These are phyloP conservation scores for Leptinotarsa undecemlineata DNA, from an alignment of 1,140 invertebrate genomes.

Conservation along the genomic window DNA sequence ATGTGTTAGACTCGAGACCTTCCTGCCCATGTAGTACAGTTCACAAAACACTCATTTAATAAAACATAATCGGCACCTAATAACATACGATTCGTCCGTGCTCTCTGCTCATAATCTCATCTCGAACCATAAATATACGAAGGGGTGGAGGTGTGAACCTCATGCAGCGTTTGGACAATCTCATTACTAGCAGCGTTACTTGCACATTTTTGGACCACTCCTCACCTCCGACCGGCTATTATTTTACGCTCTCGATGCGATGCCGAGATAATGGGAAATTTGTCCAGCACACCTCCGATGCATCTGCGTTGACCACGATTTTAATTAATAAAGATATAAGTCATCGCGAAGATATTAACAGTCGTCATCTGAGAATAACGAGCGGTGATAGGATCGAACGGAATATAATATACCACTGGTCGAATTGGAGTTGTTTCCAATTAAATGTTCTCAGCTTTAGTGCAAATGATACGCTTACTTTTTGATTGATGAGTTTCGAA, in stretches of 20 bases:
- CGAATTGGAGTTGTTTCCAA: no score
- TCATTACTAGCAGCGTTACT: slow-evolving; percentile 48
- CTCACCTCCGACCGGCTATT: slow-evolving; percentile 31
- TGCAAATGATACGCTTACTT: no score
- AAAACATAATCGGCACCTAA: no score
- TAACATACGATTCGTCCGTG: not conserved
- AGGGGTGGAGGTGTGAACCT: slow-evolving; percentile 47
- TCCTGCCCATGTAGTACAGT: no score
- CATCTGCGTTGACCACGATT: slow-evolving; percentile 13
- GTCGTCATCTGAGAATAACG: not conserved
- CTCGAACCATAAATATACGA: slow-evolving; percentile 13
- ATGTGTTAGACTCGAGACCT: no score
- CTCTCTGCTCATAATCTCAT: slow-evolving; percentile 22
- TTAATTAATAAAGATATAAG: slow-evolving; percentile 18
- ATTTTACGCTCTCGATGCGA: slow-evolving; percentile 36
- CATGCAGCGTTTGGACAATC: slow-evolving; percentile 46
- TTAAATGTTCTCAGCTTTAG: no score
- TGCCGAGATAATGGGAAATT: slow-evolving; percentile 40
- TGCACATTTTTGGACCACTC: slow-evolving; percentile 41
- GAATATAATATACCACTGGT: not conserved
- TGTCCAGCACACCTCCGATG: slow-evolving; percentile 25
- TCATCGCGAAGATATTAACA: slow-evolving; percentile 5
- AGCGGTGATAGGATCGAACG: not conserved
- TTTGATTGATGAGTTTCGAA: no score
- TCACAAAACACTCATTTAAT: no score